Evolutionary conservation across 2,888 invertebrate genomes (phyloP).

Genomic region (Stegana nigrithorax): DNA sequence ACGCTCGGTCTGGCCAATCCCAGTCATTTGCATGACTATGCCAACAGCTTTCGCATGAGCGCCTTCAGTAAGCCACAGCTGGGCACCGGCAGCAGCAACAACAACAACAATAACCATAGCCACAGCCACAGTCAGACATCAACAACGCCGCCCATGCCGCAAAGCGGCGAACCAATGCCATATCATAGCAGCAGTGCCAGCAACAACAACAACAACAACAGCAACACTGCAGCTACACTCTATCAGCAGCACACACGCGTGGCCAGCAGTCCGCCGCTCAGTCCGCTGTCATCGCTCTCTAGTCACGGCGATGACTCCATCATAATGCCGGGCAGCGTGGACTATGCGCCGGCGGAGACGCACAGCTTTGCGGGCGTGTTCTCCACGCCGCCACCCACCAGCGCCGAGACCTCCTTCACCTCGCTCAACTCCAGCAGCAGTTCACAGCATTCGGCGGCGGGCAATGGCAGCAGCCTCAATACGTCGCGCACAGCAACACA

Average conservation of each 20-base stretch:
- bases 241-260: conserved; percentile 5
- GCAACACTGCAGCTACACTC: neutral
- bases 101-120: neutral
- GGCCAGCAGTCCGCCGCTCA: conserved; percentile 74
- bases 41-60: conserved; percentile 64
- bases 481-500: conserved; percentile 43
- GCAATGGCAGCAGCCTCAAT: conserved; percentile 69
- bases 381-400: conserved; percentile 73
- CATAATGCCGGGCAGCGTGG: conserved; percentile 65
- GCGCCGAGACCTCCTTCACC: conserved; percentile 71
- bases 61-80: conserved; percentile 69
- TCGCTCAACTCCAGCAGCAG: conserved; percentile 59
- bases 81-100: neutral
- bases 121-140: neutral
- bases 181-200: conserved; percentile 2
- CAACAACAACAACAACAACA: conserved; percentile 11
- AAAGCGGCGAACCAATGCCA: no score
- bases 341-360: conserved; percentile 59
- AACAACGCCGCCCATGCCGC: conserved; percentile 12
- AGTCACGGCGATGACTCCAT: conserved; percentile 75
- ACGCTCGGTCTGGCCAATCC: conserved; percentile 44
- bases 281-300: conserved; percentile 78
- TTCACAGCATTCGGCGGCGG: conserved; percentile 67
- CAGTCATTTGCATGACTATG: conserved; percentile 47
- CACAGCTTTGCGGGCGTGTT: conserved; percentile 62